Base-by-base conservation (phyloP, 2,113 vertebrate genomes). In the Vidua macroura region DNA sequence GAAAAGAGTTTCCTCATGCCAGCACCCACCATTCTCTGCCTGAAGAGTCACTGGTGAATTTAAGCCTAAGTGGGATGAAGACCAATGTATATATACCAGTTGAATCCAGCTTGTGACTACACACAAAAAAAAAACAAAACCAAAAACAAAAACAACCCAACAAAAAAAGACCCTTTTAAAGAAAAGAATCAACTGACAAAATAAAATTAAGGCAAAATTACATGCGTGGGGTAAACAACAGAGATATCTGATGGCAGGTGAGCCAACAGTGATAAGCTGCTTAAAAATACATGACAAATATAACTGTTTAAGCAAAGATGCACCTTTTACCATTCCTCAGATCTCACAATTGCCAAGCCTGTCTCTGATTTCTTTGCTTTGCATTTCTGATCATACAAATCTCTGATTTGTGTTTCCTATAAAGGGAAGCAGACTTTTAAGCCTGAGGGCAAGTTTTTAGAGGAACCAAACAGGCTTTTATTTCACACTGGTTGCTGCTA, bases 61-160 rank as follows among this genome's bases (percentile, higher is more conserved):
- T 63, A 78, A 55, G 8, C 7, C 16, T 55, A 1, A 0, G 0
- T n/a, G 52, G 3, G 4, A 15, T 25, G 52, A 91, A 43, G 20
- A 11, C 19, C 31, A 44, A 5, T 49, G 3, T 13, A 2, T 10
- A 6, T 10, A 1, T 9, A 63, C 10, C 11, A 53, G 30, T 33
- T 44, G 18, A 49, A 64, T 51, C 11, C 22, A 64, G 3, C 16
- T n/a, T 74, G 22, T 39, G 10, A 64, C 9, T 31, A 15, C 17
- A 46, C 2, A 31, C 35, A 5, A 30, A 13, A 37, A 77, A 21
- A 24, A 3, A 22, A 41, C 41, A 41, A 41, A 41, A 41, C 13
- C 12, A n/a, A 6, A 13, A 33, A 23, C 19, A 11, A 33, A 55
- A 55, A n/a, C 9, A 13, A 33, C 23, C 19, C 31, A 11, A 33